These are phyloP conservation scores for Cyphomyrus plagiostoma DNA, from an alignment of 2,113 vertebrate species.

Conservation along the genomic window DNA sequence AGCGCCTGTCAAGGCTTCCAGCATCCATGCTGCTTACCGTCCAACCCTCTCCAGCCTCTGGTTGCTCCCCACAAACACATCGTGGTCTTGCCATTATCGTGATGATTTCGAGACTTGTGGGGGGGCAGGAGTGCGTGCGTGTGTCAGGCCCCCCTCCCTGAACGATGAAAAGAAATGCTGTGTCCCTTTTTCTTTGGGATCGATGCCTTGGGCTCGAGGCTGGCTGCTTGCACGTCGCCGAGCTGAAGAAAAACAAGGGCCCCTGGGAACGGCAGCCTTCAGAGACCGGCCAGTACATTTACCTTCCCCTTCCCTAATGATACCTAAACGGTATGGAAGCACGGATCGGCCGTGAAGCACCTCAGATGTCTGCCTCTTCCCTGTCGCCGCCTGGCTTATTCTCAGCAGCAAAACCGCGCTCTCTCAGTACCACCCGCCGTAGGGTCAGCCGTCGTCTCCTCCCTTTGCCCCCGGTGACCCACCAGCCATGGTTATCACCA, in stretches of 20 bases:
- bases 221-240: constrained; percentile 40
- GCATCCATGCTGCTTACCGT: neutral
- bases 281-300: constrained; percentile 44
- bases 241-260: constrained; percentile 37
- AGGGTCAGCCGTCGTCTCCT: constrained; percentile 28
- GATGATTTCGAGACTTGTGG: neutral
- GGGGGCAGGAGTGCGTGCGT: neutral
- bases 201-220: constrained; percentile 45
- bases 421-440: constrained; percentile 28
- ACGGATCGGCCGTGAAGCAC: constrained; percentile 42
- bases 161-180: neutral
- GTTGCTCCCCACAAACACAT: neutral
- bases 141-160: neutral
- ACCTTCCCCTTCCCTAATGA: constrained; percentile 47
- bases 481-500: neutral
- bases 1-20: neutral
- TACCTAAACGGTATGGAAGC: constrained; percentile 54
- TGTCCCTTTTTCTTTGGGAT: constrained; percentile 5
- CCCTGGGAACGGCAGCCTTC: constrained; percentile 43
- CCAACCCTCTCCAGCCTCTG: neutral
- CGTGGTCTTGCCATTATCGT: neutral
- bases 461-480: neutral
- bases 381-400: constrained; percentile 28
- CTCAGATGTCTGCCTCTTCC: constrained; percentile 21
- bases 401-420: constrained; percentile 25